These are phyloP conservation scores for Cantharis rufa DNA, from an alignment of 2,888 invertebrate genomes.

Conservation along the genomic window DNA sequence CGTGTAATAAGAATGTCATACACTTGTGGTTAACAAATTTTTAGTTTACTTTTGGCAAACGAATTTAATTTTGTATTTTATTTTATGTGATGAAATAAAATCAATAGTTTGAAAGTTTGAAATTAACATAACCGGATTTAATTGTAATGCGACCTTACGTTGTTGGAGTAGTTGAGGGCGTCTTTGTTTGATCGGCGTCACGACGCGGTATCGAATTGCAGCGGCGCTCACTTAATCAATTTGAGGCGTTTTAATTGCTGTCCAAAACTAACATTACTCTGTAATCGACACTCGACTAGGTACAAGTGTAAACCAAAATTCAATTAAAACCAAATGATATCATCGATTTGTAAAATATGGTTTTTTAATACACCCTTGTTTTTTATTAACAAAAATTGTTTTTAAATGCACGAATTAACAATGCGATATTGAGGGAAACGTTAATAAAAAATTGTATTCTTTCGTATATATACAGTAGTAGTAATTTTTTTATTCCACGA, in stretches of 20 bases:
- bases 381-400: not conserved
- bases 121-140: not conserved
- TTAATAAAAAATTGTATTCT: not conserved
- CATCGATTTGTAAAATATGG: not conserved
- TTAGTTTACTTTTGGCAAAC: not conserved
- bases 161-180: constrained; percentile 30
- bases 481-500: constrained; percentile 1
- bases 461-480: not conserved
- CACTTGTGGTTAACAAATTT: constrained; percentile 5
- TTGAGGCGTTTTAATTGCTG: constrained; percentile 33
- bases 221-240: constrained; percentile 30
- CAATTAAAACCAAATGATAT: not conserved
- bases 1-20: constrained; percentile 14
- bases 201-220: constrained; percentile 32
- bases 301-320: not conserved
- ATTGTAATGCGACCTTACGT: constrained; percentile 21
- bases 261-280: constrained; percentile 31
- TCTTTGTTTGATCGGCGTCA: constrained; percentile 31
- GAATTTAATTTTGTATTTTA: not conserved
- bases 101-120: not conserved
- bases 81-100: not conserved
- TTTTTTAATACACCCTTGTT: not conserved
- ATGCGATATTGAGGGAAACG: not conserved
- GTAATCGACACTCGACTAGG: constrained; percentile 25
- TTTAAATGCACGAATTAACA: not conserved